These are phyloP conservation scores for Tigriopus japonicus DNA, from an alignment of 1,140 invertebrate genomes.

Conservation along the genomic window DNA sequence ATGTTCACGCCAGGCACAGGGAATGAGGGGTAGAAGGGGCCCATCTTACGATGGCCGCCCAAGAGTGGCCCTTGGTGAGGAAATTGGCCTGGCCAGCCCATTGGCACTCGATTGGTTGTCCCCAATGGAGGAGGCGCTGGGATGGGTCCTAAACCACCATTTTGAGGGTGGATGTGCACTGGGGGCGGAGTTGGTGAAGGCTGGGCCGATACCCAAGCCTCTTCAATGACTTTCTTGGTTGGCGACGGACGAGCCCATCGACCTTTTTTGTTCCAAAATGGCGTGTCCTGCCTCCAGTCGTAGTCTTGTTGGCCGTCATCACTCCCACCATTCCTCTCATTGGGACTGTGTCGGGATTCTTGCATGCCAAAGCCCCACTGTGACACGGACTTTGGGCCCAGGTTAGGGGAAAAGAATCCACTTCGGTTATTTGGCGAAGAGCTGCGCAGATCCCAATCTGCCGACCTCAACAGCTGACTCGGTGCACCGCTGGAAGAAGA, in stretches of 20 bases:
- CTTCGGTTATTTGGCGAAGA: too few relatives aligned
- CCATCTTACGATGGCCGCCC: too few relatives aligned
- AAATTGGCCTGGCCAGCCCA: neutral
- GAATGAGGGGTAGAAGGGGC: too few relatives aligned
- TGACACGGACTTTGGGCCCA: neutral
- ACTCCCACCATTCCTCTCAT: neutral
- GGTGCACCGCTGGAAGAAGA: neutral
- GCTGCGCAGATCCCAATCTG: too few relatives aligned
- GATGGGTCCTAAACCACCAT: neutral
- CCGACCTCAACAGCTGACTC: neutral
- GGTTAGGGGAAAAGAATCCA: neutral
- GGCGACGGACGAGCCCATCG: neutral
- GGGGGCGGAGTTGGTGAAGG: neutral
- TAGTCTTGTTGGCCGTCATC: neutral
- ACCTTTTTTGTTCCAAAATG: neutral
- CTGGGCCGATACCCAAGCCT: neutral
- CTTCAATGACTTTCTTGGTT: neutral
- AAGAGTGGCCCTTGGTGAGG: neutral
- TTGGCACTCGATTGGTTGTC: neutral
- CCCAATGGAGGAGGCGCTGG: neutral
- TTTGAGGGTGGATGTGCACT: neutral
- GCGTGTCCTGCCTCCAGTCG: constrained; percentile 9
- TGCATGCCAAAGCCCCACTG: neutral
- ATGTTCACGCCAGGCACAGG: too few relatives aligned
- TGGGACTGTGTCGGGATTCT: neutral